Conservation (phyloP, 2,888 invertebrate species). For the Leptogaster cylindrica region DNA sequence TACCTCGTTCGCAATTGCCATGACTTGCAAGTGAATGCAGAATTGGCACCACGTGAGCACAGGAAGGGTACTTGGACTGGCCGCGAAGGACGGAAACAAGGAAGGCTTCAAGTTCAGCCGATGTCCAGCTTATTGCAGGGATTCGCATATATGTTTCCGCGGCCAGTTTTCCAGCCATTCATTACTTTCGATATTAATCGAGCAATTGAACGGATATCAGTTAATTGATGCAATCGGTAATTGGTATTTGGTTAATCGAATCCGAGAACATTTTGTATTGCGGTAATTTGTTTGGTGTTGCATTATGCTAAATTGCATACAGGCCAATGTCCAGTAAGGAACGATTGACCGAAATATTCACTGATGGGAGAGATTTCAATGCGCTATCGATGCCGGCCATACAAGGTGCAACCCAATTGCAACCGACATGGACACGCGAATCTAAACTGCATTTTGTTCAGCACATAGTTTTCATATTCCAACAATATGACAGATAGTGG, state of each 20-base stretch:
- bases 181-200: constrained; percentile 27
- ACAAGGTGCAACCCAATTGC: neutral
- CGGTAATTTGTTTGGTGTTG: neutral
- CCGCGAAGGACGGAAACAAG: neutral
- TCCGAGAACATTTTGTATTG: neutral
- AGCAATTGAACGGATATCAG: constrained; percentile 38
- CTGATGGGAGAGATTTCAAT: constrained; percentile 14
- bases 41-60: neutral
- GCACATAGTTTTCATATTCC: constrained; percentile 8
- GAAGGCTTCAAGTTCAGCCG: neutral
- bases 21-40: neutral
- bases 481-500: constrained; percentile 6
- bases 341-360: constrained; percentile 18
- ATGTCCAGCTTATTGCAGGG: neutral
- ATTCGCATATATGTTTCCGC: neutral
- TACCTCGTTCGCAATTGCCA: neutral
- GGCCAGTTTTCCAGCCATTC: neutral
- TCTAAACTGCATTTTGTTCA: neutral
- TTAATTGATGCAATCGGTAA: constrained; percentile 35
- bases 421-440: constrained; percentile 6
- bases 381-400: neutral
- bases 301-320: constrained; percentile 2
- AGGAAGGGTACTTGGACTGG: neutral
- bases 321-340: constrained; percentile 8
- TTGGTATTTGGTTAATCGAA: constrained; percentile 10